phyloP scores from a whole-genome alignment of 2,888 invertebrate species.

The Chrysomela aeneicollis region DNA sequence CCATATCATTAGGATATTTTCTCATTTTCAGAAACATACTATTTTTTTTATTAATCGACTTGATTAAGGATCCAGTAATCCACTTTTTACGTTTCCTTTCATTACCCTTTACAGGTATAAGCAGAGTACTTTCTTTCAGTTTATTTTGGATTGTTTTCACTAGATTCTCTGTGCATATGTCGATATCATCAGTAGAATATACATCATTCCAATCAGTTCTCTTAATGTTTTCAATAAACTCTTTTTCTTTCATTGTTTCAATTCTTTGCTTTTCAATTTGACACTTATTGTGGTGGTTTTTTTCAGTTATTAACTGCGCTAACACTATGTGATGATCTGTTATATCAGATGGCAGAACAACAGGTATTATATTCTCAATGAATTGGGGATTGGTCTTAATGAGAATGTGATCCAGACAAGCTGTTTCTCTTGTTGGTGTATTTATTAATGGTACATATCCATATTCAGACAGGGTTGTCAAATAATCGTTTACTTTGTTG shows the following conservation, averaged over 20 bases:
- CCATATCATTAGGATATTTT: neutral
- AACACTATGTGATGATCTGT: neutral
- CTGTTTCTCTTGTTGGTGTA: neutral
- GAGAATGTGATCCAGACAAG: neutral
- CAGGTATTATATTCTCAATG: neutral
- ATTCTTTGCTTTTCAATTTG: neutral
- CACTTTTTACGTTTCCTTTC: neutral
- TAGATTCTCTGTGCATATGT: neutral
- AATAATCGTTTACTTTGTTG: slow-evolving; percentile 6
- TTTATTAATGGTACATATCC: slow-evolving; percentile 4
- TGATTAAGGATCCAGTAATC: neutral
- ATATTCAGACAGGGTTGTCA: slow-evolving; percentile 4
- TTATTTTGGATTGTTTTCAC: neutral
- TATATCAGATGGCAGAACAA: neutral
- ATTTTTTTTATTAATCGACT: neutral
- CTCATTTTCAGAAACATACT: neutral
- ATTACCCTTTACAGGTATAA: neutral
- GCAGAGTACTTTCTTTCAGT: neutral
- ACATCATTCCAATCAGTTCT: neutral
- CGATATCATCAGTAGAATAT: neutral
- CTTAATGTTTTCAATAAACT: neutral
- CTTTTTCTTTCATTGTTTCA: neutral
- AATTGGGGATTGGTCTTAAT: neutral
- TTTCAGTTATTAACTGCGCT: neutral
- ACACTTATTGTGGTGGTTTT: neutral